Conservation (phyloP, 2,888 invertebrate species). For the Callosobruchus maculatus region DNA sequence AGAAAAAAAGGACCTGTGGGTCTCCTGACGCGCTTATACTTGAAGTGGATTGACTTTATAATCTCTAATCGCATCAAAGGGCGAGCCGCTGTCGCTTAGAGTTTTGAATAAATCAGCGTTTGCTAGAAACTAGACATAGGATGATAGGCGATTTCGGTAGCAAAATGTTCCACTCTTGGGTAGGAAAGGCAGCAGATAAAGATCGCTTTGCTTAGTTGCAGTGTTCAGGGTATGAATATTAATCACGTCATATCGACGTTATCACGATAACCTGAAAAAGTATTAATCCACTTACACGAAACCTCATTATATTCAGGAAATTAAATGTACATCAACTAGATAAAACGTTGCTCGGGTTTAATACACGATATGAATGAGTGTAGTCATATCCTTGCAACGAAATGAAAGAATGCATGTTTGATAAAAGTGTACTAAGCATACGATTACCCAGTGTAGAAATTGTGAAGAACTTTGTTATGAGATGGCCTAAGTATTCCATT, state of each 20-base stretch:
- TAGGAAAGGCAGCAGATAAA: neutral
- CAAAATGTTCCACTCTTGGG: neutral
- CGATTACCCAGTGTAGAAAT: no score
- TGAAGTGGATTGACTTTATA: no score
- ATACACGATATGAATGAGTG: neutral
- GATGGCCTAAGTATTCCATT: no score
- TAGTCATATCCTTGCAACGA: neutral
- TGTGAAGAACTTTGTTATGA: no score
- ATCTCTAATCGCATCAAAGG: no score
- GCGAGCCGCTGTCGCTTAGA: no score
- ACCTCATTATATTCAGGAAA: neutral
- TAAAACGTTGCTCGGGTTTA: neutral
- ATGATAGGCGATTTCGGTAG: neutral
- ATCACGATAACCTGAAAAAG: neutral
- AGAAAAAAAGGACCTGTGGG: no score
- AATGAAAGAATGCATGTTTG: no score
- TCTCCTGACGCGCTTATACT: no score
- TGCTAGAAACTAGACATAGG: no score
- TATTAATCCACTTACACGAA: neutral
- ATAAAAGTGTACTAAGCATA: no score
- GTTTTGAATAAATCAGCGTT: no score
- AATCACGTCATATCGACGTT: neutral
- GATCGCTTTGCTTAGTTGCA: neutral
- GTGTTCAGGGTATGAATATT: neutral
- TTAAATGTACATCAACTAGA: neutral